Conservation (phyloP, 2,113 vertebrate genomes). For the Oryzias woworae region DNA sequence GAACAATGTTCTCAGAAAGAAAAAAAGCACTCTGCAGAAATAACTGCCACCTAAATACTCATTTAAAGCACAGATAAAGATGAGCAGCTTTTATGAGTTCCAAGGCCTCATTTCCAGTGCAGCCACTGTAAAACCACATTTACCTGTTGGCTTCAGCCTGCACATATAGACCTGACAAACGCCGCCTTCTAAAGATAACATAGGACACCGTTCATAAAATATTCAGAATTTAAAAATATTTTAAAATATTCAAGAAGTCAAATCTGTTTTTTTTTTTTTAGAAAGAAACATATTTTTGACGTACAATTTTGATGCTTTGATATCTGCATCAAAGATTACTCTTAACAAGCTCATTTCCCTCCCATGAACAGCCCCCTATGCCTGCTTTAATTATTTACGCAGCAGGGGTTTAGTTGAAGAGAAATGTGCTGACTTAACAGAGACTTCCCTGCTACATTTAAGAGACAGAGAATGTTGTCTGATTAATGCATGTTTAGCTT, state of each 20-base stretch:
- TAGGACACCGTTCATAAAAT: no score
- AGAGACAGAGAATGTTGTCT: conserved; percentile 31
- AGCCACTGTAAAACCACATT: conserved; percentile 40
- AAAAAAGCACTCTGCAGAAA: background rate
- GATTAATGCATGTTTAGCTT: conserved; percentile 20
- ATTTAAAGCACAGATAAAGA: conserved; percentile 34
- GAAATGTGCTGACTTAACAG: conserved; percentile 62
- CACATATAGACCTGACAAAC: conserved; percentile 10
- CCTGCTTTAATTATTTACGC: conserved; percentile 64
- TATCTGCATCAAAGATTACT: conserved; percentile 54
- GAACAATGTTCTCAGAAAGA: conserved; percentile 5
- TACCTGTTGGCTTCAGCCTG: conserved; percentile 35
- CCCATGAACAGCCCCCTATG: conserved; percentile 36
- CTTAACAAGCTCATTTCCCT: conserved; percentile 39
- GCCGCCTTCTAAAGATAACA: background rate
- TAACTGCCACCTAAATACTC: conserved; percentile 28
- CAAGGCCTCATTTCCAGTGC: conserved; percentile 36
- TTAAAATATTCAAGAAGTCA: no score
- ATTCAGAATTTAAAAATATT: no score
- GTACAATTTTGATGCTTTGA: conserved; percentile 40
- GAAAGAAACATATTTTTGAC: no score
- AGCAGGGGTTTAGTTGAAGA: conserved; percentile 40
- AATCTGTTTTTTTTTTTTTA: no score
- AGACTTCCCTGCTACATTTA: conserved; percentile 28
- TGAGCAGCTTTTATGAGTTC: conserved; percentile 43